Base-by-base conservation (phyloP, 2,888 invertebrate species). In the Carterocephalus palaemon region DNA sequence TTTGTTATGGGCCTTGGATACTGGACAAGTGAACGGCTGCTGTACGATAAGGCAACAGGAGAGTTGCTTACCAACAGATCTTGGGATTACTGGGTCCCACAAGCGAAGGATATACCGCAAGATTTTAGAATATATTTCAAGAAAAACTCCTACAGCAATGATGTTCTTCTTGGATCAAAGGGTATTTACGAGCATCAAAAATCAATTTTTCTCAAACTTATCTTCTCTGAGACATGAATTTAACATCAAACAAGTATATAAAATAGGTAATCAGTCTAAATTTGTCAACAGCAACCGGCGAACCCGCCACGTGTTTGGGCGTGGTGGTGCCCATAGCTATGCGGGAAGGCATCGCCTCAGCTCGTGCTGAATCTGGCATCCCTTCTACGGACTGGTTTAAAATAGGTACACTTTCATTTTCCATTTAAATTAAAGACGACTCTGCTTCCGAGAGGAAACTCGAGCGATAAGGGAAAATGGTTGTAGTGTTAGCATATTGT, bases 11-110 rank as follows among this genome's bases (percentile, higher is more conserved):
- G 75, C 52, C 66, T 70, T 7, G 93, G 93, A 4, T 90, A 90
- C 57, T 92, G 89, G 87, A 89, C 91, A 0, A 77, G 76, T 0
- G 93, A 93, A 67, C 85, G 90, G 52, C 59, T 92, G 36, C 75
- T 89, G 3, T 90, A 88, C 56, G 85, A 90, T 54, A 68, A 81
- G 5, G 61, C 74, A 13, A 88, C 89, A 10, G 93, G 92, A 1
- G 75, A 85, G 53, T 62, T 92, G 3, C 70, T 90, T 3, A 92
- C 92, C 7, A 84, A 90, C 59, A 84, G 91, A 40, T 91, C 92
- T 6, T 93, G 93, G 93, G 88, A 86, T 46, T 92, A 92, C 59
- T 89, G 90, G 62, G 87, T 89, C 7, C 91, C 91, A 0, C 89
- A 90, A 7, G 83, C 88, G 0, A 89, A 89, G 57, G 92, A 92